Evolutionary conservation across 1,140 invertebrate genomes (phyloP).

Genomic region (Cheumatopsyche charites): DNA sequence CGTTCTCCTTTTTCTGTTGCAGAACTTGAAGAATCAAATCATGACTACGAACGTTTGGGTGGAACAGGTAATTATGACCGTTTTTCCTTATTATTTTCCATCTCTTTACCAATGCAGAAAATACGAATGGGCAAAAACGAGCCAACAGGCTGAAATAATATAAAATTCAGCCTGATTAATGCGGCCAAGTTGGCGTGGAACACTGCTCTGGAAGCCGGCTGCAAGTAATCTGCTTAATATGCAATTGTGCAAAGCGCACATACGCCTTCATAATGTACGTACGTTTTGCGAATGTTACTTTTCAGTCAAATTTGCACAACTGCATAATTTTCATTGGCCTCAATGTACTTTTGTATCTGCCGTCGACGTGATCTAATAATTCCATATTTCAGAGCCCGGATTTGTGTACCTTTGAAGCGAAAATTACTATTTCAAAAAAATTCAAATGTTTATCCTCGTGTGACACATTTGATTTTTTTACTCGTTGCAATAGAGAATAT

Average conservation of each 20-base stretch:
- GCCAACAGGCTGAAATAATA: conserved; percentile 16
- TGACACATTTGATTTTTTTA: not conserved
- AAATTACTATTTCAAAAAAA: too few relatives aligned
- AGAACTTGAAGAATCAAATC: conserved; percentile 96
- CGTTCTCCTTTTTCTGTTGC: conserved; percentile 65
- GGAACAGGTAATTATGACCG: conserved; percentile 76
- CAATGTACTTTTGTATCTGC: not conserved
- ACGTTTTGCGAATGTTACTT: not conserved
- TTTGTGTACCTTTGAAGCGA: too few relatives aligned
- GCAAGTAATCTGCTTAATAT: conserved; percentile 44
- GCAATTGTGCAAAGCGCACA: conserved; percentile 32
- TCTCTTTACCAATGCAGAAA: not conserved
- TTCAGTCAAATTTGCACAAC: conserved; percentile 26
- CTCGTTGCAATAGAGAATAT: too few relatives aligned
- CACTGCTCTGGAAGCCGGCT: not conserved
- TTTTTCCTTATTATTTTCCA: not conserved
- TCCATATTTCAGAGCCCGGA: too few relatives aligned
- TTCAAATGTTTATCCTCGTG: too few relatives aligned
- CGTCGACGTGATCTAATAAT: not conserved
- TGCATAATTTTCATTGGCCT: conserved; percentile 31
- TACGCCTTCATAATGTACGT: not conserved
- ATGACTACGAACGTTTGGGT: conserved; percentile 98
- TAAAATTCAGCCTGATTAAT: conserved; percentile 43
- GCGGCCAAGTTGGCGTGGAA: conserved; percentile 17
- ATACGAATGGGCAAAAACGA: conserved; percentile 5